Percentiles rank a stretch among this genome's conserved stretches.
Evolutionary conservation across 1,140 invertebrate genomes (phyloP).

Genomic region (Hesperophylax magnus): DNA sequence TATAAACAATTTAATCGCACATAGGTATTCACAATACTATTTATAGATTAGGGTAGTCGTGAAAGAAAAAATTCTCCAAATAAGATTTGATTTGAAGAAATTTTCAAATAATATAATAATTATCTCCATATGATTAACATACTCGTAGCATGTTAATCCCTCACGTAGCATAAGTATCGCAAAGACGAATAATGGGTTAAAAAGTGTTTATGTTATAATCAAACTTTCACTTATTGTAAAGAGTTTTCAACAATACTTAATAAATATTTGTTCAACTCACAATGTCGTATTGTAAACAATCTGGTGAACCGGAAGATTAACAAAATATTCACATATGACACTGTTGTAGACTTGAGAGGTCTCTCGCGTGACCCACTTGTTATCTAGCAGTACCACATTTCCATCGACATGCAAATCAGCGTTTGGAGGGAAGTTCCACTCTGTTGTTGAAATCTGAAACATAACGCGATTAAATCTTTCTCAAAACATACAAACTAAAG

Average conservation of each 20-base stretch:
- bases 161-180: no score
- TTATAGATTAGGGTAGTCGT: no score
- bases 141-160: no score
- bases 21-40: no score
- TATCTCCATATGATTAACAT: no score
- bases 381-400: slow-evolving; percentile 60
- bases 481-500: no score
- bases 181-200: no score
- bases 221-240: background rate
- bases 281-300: background rate
- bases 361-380: slow-evolving; percentile 63
- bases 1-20: no score
- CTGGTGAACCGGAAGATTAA: slow-evolving; percentile 51
- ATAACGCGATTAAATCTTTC: background rate
- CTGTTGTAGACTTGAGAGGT: slow-evolving; percentile 63
- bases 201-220: no score
- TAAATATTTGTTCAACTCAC: slow-evolving; percentile 8
- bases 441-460: slow-evolving; percentile 62
- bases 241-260: background rate
- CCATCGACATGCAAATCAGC: slow-evolving; percentile 54
- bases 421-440: slow-evolving; percentile 61
- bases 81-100: no score
- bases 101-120: no score
- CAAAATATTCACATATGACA: slow-evolving; percentile 64
- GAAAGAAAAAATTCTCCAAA: no score